These are phyloP conservation scores for Catharus minimus DNA, from an alignment of 2,113 vertebrate species.

Conservation along the genomic window DNA sequence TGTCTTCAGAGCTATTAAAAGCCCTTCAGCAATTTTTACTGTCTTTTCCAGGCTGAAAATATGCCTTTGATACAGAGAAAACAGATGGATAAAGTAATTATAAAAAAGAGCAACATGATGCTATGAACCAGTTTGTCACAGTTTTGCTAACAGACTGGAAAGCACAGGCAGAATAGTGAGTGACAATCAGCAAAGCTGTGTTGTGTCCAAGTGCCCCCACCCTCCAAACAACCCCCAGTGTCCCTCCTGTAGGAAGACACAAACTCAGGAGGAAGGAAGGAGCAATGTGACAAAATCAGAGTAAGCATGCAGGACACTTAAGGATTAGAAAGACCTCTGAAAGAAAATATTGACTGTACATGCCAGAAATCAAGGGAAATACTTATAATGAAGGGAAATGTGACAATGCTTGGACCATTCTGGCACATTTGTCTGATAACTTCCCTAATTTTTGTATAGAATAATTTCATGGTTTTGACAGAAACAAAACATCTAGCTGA, in stretches of 20 bases:
- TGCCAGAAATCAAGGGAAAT: neutral
- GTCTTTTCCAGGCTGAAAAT: neutral
- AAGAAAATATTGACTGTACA: neutral
- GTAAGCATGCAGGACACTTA: neutral
- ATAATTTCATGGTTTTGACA: neutral
- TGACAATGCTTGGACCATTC: accelerated
- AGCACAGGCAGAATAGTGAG: neutral
- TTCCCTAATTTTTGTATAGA: neutral
- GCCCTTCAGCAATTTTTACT: neutral
- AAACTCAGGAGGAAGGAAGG: neutral
- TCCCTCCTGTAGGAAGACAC: neutral
- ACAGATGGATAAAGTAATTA: conserved; percentile 18
- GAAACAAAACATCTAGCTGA: neutral
- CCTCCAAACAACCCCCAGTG: neutral
- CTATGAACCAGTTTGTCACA: conserved; percentile 3
- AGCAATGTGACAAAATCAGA: neutral
- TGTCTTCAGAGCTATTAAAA: conserved; percentile 32
- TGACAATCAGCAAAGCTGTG: neutral
- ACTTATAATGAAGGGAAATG: neutral
- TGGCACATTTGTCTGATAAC: neutral
- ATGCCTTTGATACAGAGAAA: conserved; percentile 5
- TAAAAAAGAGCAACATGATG: neutral
- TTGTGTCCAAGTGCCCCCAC: neutral
- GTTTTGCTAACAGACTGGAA: neutral
- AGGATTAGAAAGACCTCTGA: neutral